phyloP scores from a whole-genome alignment of 2,113 vertebrate species.

The Ia io region DNA sequence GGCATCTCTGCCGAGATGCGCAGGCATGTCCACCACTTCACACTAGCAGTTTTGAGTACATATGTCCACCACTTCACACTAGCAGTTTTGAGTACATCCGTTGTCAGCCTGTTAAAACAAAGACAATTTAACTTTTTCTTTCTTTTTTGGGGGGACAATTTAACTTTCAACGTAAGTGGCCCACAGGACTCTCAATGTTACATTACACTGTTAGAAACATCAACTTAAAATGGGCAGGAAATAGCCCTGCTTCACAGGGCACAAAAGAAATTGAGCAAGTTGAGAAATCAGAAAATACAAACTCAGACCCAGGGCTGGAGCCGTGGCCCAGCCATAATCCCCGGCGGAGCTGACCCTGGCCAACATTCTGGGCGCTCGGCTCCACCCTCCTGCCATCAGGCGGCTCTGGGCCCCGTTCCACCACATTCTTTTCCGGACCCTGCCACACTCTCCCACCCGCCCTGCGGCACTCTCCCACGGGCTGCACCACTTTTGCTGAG shows the following conservation, averaged over 20 bases:
- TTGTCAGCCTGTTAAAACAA: background rate
- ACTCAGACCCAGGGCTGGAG: background rate
- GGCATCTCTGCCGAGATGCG: too few species aligned
- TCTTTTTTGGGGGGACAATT: too few species aligned
- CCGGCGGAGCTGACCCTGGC: too few species aligned
- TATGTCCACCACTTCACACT: too few species aligned
- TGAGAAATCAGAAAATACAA: background rate
- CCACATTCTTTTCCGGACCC: too few species aligned
- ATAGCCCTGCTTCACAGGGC: background rate
- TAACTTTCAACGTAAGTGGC: background rate
- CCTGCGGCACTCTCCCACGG: too few species aligned
- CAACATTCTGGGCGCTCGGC: too few species aligned
- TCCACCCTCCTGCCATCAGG: too few species aligned
- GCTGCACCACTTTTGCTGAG: too few species aligned
- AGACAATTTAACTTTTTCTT: background rate
- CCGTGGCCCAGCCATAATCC: rapidly evolving
- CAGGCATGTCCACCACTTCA: too few species aligned
- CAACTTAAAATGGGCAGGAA: background rate
- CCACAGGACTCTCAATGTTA: background rate
- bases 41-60: background rate
- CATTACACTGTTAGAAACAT: background rate
- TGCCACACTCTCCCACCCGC: too few species aligned
- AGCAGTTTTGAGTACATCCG: background rate
- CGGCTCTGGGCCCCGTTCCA: too few species aligned
- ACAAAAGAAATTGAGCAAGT: background rate